phyloP scores from a whole-genome alignment of 1,140 invertebrate genomes.

The Platyscapa corneri region DNA sequence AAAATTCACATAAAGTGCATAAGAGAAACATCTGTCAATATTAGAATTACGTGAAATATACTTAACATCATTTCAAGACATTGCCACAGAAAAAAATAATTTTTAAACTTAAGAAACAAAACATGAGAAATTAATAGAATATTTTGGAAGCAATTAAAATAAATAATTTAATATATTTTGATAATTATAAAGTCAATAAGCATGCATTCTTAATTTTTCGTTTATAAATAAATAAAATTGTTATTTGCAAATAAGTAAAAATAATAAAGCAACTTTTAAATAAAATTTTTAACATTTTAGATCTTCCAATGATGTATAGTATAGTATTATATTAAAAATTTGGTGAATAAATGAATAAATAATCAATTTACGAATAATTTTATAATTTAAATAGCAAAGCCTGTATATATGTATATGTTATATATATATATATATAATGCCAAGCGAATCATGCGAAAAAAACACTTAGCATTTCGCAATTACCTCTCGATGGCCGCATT shows the following conservation, averaged over 20 bases:
- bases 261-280: constrained; percentile 35
- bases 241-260: constrained; percentile 39
- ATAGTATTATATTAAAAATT: constrained; percentile 18
- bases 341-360: constrained; percentile 25
- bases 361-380: constrained; percentile 47
- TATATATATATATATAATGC: constrained; percentile 44
- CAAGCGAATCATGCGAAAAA: constrained; percentile 68
- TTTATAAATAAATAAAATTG: constrained; percentile 41
- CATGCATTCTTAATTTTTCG: constrained; percentile 31
- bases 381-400: constrained; percentile 59
- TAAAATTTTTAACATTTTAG: neutral
- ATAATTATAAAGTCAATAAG: constrained; percentile 19
- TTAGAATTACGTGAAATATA: constrained; percentile 68
- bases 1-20: constrained; percentile 53
- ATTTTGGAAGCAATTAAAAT: constrained; percentile 11
- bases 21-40: constrained; percentile 64
- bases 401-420: neutral
- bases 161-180: constrained; percentile 17
- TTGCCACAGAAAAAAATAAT: constrained; percentile 35
- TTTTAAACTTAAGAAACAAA: constrained; percentile 37
- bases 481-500: constrained; percentile 78
- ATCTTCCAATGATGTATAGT: neutral
- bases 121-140: constrained; percentile 6
- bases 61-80: constrained; percentile 72
- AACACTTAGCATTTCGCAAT: constrained; percentile 62